Conservation (phyloP, 2,113 vertebrate genomes). For the Psophia crepitans region DNA sequence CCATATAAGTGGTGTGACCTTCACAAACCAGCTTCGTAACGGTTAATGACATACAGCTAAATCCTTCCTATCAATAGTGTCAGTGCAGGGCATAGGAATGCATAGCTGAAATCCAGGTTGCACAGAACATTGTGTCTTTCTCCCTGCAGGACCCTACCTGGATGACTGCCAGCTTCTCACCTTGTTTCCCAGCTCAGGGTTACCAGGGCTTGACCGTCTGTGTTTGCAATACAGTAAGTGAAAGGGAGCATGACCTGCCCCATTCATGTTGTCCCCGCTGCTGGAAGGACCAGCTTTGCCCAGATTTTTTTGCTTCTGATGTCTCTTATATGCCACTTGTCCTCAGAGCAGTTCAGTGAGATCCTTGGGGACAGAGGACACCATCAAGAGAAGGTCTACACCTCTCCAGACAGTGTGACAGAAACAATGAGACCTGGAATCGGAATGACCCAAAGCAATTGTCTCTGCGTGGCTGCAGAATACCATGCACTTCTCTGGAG, state of each 20-base stretch:
- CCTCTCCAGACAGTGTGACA: neutral
- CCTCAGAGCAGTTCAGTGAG: neutral
- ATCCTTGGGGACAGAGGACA: neutral
- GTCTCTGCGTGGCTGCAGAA: neutral
- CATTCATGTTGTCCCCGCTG: neutral
- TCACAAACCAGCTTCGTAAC: neutral
- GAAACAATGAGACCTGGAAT: neutral
- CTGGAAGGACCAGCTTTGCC: neutral
- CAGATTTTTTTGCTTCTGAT: neutral
- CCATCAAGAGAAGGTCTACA: neutral
- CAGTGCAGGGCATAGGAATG: neutral
- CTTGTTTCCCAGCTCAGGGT: neutral
- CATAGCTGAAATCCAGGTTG: neutral
- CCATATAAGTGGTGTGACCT: neutral
- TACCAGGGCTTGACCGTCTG: constrained; percentile 35
- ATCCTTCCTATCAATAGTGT: neutral
- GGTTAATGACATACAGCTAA: neutral
- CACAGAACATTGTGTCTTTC: neutral
- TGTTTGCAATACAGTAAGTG: neutral
- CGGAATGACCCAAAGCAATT: neutral
- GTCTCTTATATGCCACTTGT: neutral
- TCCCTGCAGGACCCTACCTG: neutral
- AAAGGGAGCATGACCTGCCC: neutral
- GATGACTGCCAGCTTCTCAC: neutral
- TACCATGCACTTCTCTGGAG: neutral